Percentiles rank a stretch among this genome's conserved stretches.
These are phyloP conservation scores for Nannospalax galili DNA, from an alignment of 2,113 vertebrate species.

Conservation along the genomic window DNA sequence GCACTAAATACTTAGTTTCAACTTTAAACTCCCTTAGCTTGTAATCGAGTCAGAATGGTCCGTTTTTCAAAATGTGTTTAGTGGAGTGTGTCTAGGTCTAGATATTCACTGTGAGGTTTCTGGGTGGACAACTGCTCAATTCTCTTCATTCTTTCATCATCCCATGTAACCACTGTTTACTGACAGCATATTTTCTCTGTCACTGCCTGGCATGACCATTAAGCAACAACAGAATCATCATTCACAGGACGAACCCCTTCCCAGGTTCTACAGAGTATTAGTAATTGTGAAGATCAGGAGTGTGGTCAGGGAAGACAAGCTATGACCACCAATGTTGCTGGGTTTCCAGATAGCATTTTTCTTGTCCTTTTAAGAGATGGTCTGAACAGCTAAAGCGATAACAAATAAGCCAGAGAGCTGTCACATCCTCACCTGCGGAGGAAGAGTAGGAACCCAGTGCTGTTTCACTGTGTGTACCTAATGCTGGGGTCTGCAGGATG, in stretches of 20 bases:
- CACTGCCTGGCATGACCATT: background rate
- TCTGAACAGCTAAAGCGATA: too few species aligned
- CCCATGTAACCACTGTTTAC: background rate
- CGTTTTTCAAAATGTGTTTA: background rate
- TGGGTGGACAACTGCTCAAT: background rate
- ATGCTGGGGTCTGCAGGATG: too few species aligned
- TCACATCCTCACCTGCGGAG: background rate
- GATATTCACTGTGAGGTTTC: background rate
- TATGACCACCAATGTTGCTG: too few species aligned
- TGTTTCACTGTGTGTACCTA: too few species aligned
- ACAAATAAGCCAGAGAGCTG: background rate
- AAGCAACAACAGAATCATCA: too few species aligned
- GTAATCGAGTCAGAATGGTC: background rate
- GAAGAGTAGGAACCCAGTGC: too few species aligned
- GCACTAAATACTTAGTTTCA: too few species aligned
- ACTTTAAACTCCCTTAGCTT: background rate
- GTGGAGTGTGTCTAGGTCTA: background rate
- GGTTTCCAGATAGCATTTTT: background rate
- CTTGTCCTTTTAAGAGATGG: too few species aligned
- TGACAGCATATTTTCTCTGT: background rate
- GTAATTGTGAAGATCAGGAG: too few species aligned
- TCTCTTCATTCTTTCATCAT: background rate
- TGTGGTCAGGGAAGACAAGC: too few species aligned
- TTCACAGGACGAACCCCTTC: too few species aligned
- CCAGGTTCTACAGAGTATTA: too few species aligned